Evolutionary conservation across 1,140 invertebrate species (phyloP).

Genomic region (Pseudomyrmex dendroicus): DNA sequence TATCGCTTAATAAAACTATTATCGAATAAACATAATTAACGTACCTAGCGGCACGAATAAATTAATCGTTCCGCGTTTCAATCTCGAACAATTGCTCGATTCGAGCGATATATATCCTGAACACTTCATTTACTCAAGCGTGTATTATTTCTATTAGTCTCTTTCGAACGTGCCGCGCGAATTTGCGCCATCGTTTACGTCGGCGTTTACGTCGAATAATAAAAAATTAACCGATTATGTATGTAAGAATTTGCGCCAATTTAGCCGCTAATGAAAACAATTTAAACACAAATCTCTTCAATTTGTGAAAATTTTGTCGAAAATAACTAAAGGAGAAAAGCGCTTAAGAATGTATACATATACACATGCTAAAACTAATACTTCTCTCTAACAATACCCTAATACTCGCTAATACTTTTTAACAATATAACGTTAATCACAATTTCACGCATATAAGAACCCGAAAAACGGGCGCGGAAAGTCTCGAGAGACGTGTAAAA

Average conservation of each 20-base stretch:
- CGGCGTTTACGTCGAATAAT: too few species aligned
- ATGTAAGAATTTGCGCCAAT: too few species aligned
- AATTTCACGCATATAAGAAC: slow-evolving; percentile 24
- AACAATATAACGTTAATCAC: slow-evolving; percentile 9
- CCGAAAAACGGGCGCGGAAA: neutral
- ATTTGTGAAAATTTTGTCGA: too few species aligned
- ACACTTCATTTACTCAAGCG: neutral
- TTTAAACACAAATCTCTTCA: too few species aligned
- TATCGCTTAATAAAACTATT: slow-evolving; percentile 11
- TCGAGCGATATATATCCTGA: neutral
- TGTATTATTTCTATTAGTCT: slow-evolving; percentile 13
- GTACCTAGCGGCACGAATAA: slow-evolving; percentile 1
- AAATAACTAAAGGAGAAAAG: neutral
- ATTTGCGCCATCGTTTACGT: too few species aligned
- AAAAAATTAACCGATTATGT: too few species aligned
- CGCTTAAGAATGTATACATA: neutral
- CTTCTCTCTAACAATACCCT: too few species aligned
- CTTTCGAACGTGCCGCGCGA: neutral
- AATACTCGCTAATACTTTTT: too few species aligned
- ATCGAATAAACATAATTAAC: slow-evolving; percentile 32
- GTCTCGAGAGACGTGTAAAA: neutral
- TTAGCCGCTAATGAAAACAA: too few species aligned
- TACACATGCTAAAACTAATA: too few species aligned
- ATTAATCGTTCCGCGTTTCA: slow-evolving; percentile 14
- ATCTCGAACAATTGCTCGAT: slow-evolving; percentile 19